Conservation (phyloP, 2,797 vertebrate genomes). For the Coracias cyanogaster region DNA sequence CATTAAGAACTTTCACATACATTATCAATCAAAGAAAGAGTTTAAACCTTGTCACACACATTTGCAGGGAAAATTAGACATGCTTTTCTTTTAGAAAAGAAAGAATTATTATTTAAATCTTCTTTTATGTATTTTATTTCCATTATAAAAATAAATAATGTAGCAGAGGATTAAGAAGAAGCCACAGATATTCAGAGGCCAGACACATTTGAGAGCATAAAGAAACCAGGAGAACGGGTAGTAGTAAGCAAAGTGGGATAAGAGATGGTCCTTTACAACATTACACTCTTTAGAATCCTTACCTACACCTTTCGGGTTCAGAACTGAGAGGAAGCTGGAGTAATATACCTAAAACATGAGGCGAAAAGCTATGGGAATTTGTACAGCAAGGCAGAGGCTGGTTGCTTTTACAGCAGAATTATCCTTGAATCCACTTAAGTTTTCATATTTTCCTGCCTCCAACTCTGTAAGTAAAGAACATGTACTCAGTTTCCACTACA, state of each 20-base stretch:
- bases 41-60: conserved; percentile 22
- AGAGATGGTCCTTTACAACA: background rate
- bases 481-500: background rate
- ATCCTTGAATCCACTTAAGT: background rate
- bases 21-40: conserved; percentile 33
- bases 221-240: background rate
- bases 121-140: background rate
- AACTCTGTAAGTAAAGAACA: background rate
- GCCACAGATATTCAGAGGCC: background rate
- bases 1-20: conserved; percentile 25
- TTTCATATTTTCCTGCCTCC: background rate
- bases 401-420: background rate
- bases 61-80: conserved; percentile 22
- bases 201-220: background rate
- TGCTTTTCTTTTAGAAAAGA: conserved; percentile 21
- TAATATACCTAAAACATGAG: background rate
- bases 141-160: background rate
- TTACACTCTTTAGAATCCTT: background rate
- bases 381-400: background rate
- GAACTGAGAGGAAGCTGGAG: background rate
- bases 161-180: conserved; percentile 6
- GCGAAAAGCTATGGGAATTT: background rate
- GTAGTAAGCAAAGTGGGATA: background rate
- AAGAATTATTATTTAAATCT: background rate
- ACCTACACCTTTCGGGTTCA: background rate